Conservation (phyloP, 2,113 vertebrate species). For the Eleginops maclovinus region DNA sequence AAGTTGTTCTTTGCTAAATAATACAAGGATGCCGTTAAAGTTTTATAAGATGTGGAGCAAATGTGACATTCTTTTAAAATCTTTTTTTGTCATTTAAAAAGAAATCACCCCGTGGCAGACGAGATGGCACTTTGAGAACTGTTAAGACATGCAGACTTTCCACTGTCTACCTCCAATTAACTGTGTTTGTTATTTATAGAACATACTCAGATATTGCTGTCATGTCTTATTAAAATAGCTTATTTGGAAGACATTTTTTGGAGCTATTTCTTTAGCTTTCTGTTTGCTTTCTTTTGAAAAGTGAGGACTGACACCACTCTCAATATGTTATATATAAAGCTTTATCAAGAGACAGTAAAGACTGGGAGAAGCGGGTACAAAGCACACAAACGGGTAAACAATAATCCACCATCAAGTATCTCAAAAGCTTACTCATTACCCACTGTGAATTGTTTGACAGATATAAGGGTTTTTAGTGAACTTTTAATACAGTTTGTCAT, state of each 20-base stretch:
- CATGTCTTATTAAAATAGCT: not conserved
- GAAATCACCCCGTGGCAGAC: constrained; percentile 18
- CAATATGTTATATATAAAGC: not conserved
- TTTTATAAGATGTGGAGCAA: constrained; percentile 21
- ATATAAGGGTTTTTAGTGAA: no score
- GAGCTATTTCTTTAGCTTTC: not conserved
- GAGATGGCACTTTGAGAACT: constrained; percentile 26
- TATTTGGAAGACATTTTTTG: not conserved
- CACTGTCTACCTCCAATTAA: constrained; percentile 1
- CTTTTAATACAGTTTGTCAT: no score
- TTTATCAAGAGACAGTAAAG: no score
- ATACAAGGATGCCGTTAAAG: constrained; percentile 30
- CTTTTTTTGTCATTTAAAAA: constrained; percentile 28
- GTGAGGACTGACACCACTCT: constrained; percentile 2
- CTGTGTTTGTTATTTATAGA: not conserved
- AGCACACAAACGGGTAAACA: no score
- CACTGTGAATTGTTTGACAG: not conserved
- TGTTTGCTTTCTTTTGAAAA: not conserved
- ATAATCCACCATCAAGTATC: not conserved
- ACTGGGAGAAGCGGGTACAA: no score
- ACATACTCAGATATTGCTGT: not conserved
- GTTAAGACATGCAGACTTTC: no score
- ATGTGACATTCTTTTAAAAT: constrained; percentile 29
- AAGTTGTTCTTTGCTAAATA: constrained; percentile 27
- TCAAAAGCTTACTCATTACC: not conserved